Percentiles rank a stretch among this genome's conserved stretches.
These are phyloP conservation scores for Carettochelys insculpta DNA, from an alignment of 2,113 vertebrate species.

Conservation along the genomic window DNA sequence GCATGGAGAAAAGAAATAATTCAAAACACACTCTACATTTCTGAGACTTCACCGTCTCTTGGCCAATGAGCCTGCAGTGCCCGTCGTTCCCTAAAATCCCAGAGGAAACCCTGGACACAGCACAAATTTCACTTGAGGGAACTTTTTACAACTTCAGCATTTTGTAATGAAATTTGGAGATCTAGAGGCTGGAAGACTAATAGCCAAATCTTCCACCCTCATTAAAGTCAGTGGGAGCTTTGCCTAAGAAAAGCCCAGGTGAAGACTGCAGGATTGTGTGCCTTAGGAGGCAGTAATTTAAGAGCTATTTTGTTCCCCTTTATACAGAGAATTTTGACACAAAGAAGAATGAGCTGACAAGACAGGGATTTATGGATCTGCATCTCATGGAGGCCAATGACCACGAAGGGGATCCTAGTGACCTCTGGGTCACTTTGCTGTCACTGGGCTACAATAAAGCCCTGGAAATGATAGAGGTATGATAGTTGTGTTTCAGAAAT, in stretches of 20 bases:
- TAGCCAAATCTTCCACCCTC: not conserved
- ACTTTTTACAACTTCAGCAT: not conserved
- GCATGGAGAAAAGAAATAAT: not conserved
- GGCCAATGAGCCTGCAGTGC: not conserved
- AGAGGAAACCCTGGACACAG: not conserved
- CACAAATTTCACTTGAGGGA: not conserved
- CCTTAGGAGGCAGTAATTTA: not conserved
- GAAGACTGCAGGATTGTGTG: not conserved
- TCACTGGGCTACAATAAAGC: constrained; percentile 91
- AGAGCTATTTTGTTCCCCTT: constrained; percentile 21
- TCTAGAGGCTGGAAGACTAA: not conserved
- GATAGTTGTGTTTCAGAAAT: not conserved
- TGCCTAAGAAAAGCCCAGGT: not conserved
- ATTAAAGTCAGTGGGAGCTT: not conserved
- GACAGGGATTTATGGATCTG: constrained; percentile 92
- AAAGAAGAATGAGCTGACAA: constrained; percentile 91
- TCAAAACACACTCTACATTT: not conserved
- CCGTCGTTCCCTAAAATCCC: not conserved
- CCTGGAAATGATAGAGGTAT: constrained; percentile 88
- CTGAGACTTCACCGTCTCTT: not conserved
- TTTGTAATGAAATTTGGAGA: not conserved
- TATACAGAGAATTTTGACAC: constrained; percentile 91
- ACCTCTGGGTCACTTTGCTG: constrained; percentile 90
- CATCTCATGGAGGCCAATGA: constrained; percentile 95
- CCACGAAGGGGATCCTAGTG: constrained; percentile 84